Evolutionary conservation across 2,888 invertebrate genomes (phyloP).

Genomic region (Osmoderma eremita): DNA sequence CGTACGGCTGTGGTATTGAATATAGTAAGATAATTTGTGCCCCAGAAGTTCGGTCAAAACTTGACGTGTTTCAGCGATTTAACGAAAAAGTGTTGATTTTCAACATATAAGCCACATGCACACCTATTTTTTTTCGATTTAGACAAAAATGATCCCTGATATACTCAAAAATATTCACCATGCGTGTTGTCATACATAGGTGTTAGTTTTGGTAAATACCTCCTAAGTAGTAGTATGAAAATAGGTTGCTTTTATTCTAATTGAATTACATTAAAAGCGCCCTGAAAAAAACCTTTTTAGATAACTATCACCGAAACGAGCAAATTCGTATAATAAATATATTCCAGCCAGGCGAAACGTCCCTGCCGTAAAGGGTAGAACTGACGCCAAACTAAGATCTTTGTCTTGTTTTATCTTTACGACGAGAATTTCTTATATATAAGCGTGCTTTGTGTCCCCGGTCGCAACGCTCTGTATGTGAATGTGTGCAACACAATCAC

Average conservation of each 20-base stretch:
- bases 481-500: conserved; percentile 12
- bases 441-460: conserved; percentile 52
- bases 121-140: no score
- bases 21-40: no score
- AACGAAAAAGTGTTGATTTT: no score
- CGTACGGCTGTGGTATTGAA: no score
- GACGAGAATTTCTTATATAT: conserved; percentile 54
- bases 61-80: no score
- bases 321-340: conserved; percentile 10
- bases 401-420: conserved; percentile 56
- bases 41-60: no score
- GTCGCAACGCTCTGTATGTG: conserved; percentile 40
- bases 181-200: no score
- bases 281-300: conserved; percentile 4
- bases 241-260: neutral
- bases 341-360: conserved; percentile 12
- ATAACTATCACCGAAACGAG: conserved; percentile 2
- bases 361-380: conserved; percentile 48
- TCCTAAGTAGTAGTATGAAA: no score
- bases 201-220: no score
- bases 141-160: no score
- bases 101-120: no score
- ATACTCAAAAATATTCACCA: no score
- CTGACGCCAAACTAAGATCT: conserved; percentile 57
- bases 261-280: conserved; percentile 3